Evolutionary conservation across 2,797 vertebrate species (phyloP).

Genomic region (Petrocephalus sullivani): DNA sequence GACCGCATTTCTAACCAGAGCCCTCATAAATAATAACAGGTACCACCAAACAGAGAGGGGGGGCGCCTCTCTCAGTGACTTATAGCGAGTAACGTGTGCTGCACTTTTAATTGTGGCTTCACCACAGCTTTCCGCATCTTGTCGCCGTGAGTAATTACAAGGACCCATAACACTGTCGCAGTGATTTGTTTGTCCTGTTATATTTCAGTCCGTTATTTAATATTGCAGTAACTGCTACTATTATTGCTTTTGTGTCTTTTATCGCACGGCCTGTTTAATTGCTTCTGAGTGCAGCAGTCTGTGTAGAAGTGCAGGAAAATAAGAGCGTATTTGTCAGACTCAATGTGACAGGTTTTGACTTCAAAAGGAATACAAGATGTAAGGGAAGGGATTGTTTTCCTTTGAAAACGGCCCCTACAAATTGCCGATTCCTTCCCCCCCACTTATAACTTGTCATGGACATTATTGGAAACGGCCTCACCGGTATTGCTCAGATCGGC

Average conservation of each 20-base stretch:
- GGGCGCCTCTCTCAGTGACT: conserved; percentile 67
- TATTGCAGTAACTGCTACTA: not conserved
- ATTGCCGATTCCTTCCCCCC: not conserved
- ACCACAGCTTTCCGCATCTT: conserved; percentile 51
- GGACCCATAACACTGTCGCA: conserved; percentile 32
- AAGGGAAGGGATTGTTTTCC: not conserved
- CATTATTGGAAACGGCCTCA: not conserved
- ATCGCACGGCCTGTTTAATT: not conserved
- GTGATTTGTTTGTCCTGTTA: conserved; percentile 7
- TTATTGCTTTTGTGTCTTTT: not conserved
- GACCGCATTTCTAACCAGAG: conserved; percentile 85
- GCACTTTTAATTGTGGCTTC: conserved; percentile 51
- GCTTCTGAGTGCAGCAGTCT: not conserved
- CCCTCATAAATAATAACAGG: conserved; percentile 89
- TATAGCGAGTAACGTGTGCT: conserved; percentile 67
- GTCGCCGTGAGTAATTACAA: conserved; percentile 61
- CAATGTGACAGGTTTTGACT: not conserved
- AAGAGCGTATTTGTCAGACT: not conserved
- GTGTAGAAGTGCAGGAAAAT: not conserved
- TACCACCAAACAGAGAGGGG: conserved; percentile 79
- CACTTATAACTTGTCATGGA: conserved; percentile 1
- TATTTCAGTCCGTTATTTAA: not conserved
- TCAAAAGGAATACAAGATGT: conserved; percentile 8
- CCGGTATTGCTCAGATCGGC: not conserved
- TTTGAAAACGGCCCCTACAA: not conserved